Evolutionary conservation across 2,797 vertebrate genomes (phyloP).

Genomic region (Lycodopsis pacificus): DNA sequence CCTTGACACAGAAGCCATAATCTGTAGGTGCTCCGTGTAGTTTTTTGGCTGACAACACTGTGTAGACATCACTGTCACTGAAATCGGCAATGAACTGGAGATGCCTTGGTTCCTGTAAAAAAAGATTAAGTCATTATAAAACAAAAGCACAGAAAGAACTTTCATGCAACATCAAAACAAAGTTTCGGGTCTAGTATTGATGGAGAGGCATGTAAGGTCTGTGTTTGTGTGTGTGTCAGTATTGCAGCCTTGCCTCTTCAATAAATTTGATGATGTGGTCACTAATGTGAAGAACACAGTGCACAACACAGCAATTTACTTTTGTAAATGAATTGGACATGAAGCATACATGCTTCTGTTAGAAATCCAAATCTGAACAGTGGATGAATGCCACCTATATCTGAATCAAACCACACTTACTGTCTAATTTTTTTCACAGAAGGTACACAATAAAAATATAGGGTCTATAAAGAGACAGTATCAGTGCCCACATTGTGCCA

Average conservation of each 20-base stretch:
- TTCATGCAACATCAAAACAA: slow-evolving; percentile 3
- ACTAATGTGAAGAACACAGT: background rate
- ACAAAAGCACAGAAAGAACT: background rate
- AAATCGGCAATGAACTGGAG: slow-evolving; percentile 97
- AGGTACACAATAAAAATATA: slow-evolving; percentile 44
- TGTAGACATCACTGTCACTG: slow-evolving; percentile 92
- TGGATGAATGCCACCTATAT: background rate
- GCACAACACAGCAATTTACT: background rate
- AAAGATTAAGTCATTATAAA: slow-evolving; percentile 36
- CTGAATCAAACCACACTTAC: slow-evolving; percentile 5
- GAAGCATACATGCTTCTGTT: background rate
- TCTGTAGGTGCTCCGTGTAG: slow-evolving; percentile 90
- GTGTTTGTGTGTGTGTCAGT: background rate
- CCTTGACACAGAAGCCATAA: slow-evolving; percentile 97
- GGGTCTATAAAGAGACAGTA: slow-evolving; percentile 54
- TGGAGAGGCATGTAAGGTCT: slow-evolving; percentile 5
- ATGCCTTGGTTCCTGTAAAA: slow-evolving; percentile 93
- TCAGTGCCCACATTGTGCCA: slow-evolving; percentile 51
- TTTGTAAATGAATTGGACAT: background rate
- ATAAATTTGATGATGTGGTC: background rate
- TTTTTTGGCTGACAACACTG: slow-evolving; percentile 91
- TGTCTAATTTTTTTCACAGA: background rate
- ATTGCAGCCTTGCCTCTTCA: background rate
- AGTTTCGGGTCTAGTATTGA: background rate
- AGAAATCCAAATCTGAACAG: background rate